phyloP scores from a whole-genome alignment of 1,140 invertebrate genomes.

The Calosoma granatense region DNA sequence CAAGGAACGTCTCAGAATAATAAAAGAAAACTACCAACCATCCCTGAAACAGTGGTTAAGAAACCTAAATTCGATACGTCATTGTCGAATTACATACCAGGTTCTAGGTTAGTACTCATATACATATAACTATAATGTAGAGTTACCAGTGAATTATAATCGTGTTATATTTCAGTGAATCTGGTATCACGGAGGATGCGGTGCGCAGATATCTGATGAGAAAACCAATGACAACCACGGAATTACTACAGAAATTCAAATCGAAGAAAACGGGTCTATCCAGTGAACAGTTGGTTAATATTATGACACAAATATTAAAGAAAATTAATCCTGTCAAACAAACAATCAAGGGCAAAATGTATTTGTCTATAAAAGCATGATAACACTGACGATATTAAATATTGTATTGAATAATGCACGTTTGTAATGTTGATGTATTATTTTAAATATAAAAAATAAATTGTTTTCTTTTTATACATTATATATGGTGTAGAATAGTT shows the following conservation, averaged over 20 bases:
- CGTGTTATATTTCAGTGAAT: constrained; percentile 48
- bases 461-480: too few relatives aligned
- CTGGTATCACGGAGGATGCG: constrained; percentile 88
- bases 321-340: constrained; percentile 89
- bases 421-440: too few relatives aligned
- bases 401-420: too few relatives aligned
- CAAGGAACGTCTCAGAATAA: constrained; percentile 22
- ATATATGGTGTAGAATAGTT: too few relatives aligned
- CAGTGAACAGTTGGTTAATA: constrained; percentile 80
- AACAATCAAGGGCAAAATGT: constrained; percentile 90
- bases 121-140: neutral
- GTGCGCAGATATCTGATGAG: constrained; percentile 85
- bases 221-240: constrained; percentile 94
- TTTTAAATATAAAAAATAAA: too few relatives aligned
- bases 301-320: constrained; percentile 90
- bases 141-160: constrained; percentile 4
- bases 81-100: constrained; percentile 34
- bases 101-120: constrained; percentile 30
- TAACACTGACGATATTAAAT: too few relatives aligned
- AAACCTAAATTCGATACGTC: constrained; percentile 47
- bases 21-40: constrained; percentile 30
- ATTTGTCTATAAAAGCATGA: constrained; percentile 70
- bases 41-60: constrained; percentile 36
- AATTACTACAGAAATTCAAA: constrained; percentile 90
- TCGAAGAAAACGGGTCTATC: constrained; percentile 86